Evolutionary conservation across 2,113 vertebrate species (phyloP).

Genomic region (Cathartes aura): DNA sequence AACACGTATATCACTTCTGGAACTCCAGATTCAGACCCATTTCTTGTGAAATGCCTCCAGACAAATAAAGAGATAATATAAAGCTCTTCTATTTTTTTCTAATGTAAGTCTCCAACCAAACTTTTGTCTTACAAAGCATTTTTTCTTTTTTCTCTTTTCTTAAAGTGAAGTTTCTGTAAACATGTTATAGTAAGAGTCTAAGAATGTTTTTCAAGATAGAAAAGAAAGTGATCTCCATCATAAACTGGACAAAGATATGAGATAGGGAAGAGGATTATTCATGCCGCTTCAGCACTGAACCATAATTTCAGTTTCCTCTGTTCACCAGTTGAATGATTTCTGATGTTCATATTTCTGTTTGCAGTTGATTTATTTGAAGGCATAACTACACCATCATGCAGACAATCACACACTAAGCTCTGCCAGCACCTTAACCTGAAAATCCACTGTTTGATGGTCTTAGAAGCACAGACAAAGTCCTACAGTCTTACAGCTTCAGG

Average conservation of each 20-base stretch:
- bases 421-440: not conserved
- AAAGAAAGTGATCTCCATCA: not conserved
- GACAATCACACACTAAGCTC: not conserved
- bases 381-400: not conserved
- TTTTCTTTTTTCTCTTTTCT: not conserved
- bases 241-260: not conserved
- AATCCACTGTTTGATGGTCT: not conserved
- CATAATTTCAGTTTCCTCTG: not conserved
- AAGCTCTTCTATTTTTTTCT: not conserved
- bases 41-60: not conserved
- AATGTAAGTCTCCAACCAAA: not conserved
- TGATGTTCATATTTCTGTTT: not conserved
- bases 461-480: not conserved
- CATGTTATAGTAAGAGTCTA: not conserved
- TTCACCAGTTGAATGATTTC: not conserved
- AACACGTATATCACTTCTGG: not conserved
- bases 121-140: not conserved
- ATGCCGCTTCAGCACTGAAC: not conserved
- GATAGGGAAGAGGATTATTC: not conserved
- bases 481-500: not conserved
- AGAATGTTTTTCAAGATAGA: not conserved
- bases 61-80: not conserved
- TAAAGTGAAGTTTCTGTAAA: not conserved
- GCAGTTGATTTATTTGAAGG: not conserved
- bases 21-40: not conserved